Base-by-base conservation (phyloP, 1,140 invertebrate species). In the Drosophila baimaii region DNA sequence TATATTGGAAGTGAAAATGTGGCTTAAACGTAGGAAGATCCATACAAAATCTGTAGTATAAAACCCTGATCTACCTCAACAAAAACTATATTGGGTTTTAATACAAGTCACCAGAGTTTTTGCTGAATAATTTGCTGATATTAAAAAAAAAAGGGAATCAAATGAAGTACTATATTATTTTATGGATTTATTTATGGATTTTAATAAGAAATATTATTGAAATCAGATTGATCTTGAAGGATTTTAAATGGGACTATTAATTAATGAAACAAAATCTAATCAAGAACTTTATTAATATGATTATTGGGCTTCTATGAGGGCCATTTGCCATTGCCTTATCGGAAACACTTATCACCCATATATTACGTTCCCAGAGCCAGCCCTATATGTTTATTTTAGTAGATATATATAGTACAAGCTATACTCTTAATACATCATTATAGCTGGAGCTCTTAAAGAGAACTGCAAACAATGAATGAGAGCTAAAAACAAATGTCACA, bases 21-120 rank as follows among this genome's bases (percentile, higher is more conserved):
- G 29, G 12, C 6, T 12, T 37, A 3, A 1, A 39, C 9, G 7
- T 12, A 17, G n/a, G 41, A 46, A 19, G 25, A 31, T 17, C n/a
- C 27, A 27, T 17, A 31, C 13, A 27, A 31, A 63, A 10, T 23
- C 17, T 21, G 54, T 21, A 9, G 8, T 31, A 8, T 15, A 29
- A 64, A 64, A 41, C 46, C 59, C 5, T 51, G 59, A 69, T 65
- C 65, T 69, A 65, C 65, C 61, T 12, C 65, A 66, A 62, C 43
- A 5, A 2, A 44, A 39, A 35, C 39, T 19, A 19, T 7, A 29
- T 21, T 29, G 27, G 19, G 8, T 27, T 19, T 19, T 8, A 5
- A n/a, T 9, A n/a, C 6, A 4, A 10, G 27, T 19, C 9, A 8
- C 31, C 21, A 27, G 33, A 9, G 8, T 2, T 15, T 31, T 54